phyloP scores from a whole-genome alignment of 2,113 vertebrate species.

The Esox niger region DNA sequence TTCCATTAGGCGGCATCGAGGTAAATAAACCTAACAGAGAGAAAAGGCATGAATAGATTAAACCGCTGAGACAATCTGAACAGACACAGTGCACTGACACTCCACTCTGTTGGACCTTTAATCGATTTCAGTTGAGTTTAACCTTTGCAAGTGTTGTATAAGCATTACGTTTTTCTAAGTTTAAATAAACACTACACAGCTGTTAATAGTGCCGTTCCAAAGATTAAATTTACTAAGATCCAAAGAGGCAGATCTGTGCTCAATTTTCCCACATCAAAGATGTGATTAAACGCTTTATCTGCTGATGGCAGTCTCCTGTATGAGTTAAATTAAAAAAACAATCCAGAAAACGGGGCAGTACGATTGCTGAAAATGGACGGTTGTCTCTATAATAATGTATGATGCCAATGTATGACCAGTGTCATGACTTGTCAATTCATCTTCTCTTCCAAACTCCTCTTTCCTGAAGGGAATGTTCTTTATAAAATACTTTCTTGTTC shows the following conservation, averaged over 20 bases:
- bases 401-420: conserved; percentile 68
- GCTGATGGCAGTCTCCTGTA: conserved; percentile 31
- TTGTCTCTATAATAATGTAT: conserved; percentile 67
- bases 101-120: background rate
- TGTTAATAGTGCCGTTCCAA: background rate
- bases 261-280: background rate
- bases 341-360: conserved; percentile 33
- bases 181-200: background rate
- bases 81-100: conserved; percentile 34
- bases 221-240: too few species aligned
- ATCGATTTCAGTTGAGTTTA: background rate
- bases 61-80: conserved; percentile 41
- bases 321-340: conserved; percentile 41
- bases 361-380: conserved; percentile 57
- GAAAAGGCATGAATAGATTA: conserved; percentile 66
- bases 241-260: background rate
- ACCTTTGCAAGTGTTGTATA: background rate
- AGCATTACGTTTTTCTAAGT: too few species aligned
- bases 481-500: conserved; percentile 38
- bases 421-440: conserved; percentile 66
- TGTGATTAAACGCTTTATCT: conserved; percentile 8
- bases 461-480: conserved; percentile 58
- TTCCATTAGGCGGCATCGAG: conserved; percentile 58
- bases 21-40: conserved; percentile 66
- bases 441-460: conserved; percentile 46